phyloP scores from a whole-genome alignment of 92 coral and sea anemone species.

The Galaxea fascicularis region DNA sequence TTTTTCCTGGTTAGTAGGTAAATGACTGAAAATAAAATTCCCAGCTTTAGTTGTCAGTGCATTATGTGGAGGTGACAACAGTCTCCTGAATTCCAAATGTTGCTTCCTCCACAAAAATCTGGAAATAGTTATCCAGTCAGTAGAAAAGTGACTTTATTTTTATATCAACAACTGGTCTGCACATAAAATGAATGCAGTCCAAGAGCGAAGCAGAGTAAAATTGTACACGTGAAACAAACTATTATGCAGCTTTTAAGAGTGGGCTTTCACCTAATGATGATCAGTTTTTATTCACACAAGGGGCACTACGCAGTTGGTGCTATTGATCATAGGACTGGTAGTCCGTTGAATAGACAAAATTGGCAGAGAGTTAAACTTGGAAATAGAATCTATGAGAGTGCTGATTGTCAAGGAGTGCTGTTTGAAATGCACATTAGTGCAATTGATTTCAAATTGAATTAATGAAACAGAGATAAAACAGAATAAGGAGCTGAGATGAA shows the following conservation, averaged over 20 bases:
- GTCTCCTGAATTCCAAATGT: neutral
- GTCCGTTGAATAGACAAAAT: no score
- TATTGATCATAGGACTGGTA: no score
- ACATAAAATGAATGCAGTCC: conserved; percentile 25
- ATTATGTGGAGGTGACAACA: conserved; percentile 16
- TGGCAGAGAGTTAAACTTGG: no score
- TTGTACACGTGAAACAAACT: neutral
- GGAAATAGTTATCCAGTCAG: neutral
- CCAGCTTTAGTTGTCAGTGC: neutral
- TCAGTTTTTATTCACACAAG: no score
- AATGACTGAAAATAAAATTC: conserved; percentile 19
- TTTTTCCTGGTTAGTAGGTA: neutral
- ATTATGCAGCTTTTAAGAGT: conserved; percentile 13
- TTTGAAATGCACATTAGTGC: no score
- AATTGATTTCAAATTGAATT: neutral
- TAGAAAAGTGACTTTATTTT: conserved; percentile 31
- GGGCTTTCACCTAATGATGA: no score
- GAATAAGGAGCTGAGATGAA: neutral
- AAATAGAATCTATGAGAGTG: neutral
- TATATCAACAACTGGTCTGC: conserved; percentile 26
- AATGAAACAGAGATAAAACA: neutral
- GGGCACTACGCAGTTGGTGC: no score
- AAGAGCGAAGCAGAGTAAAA: neutral
- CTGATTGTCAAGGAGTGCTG: no score
- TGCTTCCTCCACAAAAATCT: conserved; percentile 10